These are phyloP conservation scores for Meteorus cinctellus DNA, from an alignment of 2,888 invertebrate species.

Conservation along the genomic window DNA sequence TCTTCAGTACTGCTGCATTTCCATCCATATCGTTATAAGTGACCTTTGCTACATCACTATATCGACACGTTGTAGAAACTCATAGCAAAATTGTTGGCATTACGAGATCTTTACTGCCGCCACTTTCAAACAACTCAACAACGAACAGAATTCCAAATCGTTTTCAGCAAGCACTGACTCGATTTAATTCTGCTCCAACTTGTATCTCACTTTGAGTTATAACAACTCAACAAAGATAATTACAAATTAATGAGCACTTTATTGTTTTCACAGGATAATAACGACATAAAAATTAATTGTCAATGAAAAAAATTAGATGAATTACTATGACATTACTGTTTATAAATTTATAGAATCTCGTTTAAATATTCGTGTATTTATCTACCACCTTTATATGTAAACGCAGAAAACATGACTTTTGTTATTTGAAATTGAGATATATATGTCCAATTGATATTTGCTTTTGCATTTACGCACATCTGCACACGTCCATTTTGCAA, in stretches of 20 bases:
- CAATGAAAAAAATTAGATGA: neutral
- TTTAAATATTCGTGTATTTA: neutral
- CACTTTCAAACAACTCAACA: neutral
- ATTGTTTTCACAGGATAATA: neutral
- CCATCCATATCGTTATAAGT: neutral
- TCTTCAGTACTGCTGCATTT: neutral
- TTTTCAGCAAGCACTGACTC: neutral
- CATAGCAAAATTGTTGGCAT: neutral
- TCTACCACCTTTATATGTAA: too few relatives aligned
- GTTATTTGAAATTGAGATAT: neutral
- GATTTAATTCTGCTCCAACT: neutral
- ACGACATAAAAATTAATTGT: neutral
- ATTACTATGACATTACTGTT: neutral
- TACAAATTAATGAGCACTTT: neutral
- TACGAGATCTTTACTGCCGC: neutral
- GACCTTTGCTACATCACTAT: neutral
- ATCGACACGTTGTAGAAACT: neutral
- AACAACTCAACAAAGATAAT: neutral
- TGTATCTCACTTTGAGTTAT: neutral
- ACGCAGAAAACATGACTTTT: neutral
- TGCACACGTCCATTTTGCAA: conserved; percentile 48
- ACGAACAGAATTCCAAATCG: neutral
- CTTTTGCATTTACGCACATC: neutral
- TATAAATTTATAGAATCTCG: neutral
- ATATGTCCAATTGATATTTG: conserved; percentile 9